Conservation (phyloP, 2,888 invertebrate genomes). For the Drosophila fulvimacula region DNA sequence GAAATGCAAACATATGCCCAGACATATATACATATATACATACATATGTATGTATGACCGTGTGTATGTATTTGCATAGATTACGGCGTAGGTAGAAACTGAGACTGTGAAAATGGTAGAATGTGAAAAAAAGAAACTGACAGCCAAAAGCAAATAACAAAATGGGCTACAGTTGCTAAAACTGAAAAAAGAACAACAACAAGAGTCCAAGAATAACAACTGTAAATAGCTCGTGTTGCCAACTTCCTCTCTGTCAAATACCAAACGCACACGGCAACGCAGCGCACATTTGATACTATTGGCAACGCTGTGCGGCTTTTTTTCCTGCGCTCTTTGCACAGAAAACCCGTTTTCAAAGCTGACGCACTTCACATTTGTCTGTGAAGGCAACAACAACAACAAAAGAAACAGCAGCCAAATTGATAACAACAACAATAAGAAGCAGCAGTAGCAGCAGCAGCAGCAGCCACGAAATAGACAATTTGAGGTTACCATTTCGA, state of each 20-base stretch:
- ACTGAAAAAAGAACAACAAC: constrained; percentile 1
- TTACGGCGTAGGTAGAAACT: constrained; percentile 34
- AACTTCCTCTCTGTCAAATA: constrained; percentile 25
- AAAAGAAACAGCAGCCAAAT: constrained; percentile 27
- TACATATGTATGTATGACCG: background rate
- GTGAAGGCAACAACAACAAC: constrained; percentile 30
- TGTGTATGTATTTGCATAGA: constrained; percentile 49
- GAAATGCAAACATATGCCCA: constrained; percentile 21
- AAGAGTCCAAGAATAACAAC: constrained; percentile 26
- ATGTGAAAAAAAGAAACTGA: constrained; percentile 19
- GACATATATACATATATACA: background rate
- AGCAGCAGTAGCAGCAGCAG: constrained; percentile 27
- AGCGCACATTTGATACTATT: constrained; percentile 34
- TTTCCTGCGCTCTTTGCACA: constrained; percentile 10
- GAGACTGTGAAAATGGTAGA: constrained; percentile 8
- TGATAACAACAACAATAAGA: constrained; percentile 21
- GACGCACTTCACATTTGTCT: constrained; percentile 52
- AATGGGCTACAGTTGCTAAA: constrained; percentile 35
- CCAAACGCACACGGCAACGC: constrained; percentile 13
- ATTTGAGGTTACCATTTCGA: constrained; percentile 62
- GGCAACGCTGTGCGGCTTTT: constrained; percentile 54
- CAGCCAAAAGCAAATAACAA: constrained; percentile 27
- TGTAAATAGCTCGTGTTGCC: constrained; percentile 38
- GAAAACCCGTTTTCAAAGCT: constrained; percentile 60
- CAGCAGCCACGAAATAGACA: constrained; percentile 46